phyloP scores from a whole-genome alignment of 2,888 invertebrate species.

The Andricus curvator region DNA sequence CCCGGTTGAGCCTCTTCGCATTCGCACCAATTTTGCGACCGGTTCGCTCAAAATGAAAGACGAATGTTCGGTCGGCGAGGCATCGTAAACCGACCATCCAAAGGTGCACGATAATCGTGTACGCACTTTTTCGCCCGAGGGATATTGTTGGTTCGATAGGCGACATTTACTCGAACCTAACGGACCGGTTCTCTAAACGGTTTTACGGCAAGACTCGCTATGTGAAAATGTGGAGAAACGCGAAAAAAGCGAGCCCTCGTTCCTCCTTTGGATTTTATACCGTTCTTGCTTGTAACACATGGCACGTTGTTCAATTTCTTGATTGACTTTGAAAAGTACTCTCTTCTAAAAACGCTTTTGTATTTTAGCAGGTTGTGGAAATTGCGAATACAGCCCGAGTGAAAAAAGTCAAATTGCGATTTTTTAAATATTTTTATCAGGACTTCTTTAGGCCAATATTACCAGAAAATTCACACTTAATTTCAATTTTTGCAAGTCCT shows the following conservation, averaged over 20 bases:
- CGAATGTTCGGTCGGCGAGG: conserved; percentile 19
- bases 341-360: background rate
- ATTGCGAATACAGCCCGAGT: background rate
- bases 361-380: background rate
- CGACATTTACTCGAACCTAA: conserved; percentile 35
- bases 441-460: too few relatives aligned
- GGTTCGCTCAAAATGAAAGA: conserved; percentile 23
- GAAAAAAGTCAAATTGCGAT: too few relatives aligned
- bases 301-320: background rate
- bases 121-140: conserved; percentile 19
- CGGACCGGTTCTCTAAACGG: conserved; percentile 35
- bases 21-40: conserved; percentile 12
- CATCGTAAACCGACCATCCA: background rate
- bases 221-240: conserved; percentile 18
- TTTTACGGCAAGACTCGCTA: background rate
- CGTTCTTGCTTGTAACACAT: background rate
- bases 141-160: conserved; percentile 21
- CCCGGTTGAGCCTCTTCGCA: conserved; percentile 7
- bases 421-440: too few relatives aligned
- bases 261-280: conserved; percentile 12
- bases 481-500: too few relatives aligned
- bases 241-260: background rate
- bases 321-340: background rate
- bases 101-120: conserved; percentile 11
- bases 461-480: too few relatives aligned